phyloP scores from a whole-genome alignment of 2,797 vertebrate species.

The Esox lucius region DNA sequence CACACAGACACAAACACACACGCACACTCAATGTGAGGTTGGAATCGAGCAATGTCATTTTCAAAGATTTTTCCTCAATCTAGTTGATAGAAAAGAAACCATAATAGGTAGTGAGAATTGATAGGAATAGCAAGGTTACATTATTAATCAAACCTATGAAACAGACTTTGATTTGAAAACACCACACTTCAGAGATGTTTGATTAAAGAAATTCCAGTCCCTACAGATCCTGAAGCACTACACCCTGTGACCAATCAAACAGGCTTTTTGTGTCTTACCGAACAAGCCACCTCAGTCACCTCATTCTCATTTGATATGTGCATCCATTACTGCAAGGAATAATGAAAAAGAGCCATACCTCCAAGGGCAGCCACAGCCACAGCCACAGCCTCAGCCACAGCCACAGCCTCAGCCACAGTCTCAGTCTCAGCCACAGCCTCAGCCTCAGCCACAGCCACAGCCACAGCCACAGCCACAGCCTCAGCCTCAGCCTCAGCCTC shows the following conservation, averaged over 20 bases:
- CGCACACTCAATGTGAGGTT: background rate
- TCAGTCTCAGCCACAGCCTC: slow-evolving; percentile 35
- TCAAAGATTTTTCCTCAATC: background rate
- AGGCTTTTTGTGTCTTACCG: background rate
- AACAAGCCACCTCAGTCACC: slow-evolving; percentile 38
- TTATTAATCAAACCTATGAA: background rate
- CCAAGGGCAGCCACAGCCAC: slow-evolving; percentile 52
- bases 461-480: background rate
- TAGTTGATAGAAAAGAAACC: background rate
- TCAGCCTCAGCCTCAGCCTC: no score
- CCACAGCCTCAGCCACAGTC: slow-evolving; percentile 37
- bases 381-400: slow-evolving; percentile 14
- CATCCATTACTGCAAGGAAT: slow-evolving; percentile 66
- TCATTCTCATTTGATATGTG: slow-evolving; percentile 62
- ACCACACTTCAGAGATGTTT: background rate
- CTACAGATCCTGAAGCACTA: background rate
- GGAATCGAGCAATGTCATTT: background rate
- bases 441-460: no score
- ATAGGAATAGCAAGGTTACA: background rate
- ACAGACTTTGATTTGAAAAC: background rate
- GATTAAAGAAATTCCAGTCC: background rate
- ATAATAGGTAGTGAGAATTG: background rate
- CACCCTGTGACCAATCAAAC: background rate
- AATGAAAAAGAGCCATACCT: slow-evolving; percentile 52
- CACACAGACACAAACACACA: background rate